phyloP scores from a whole-genome alignment of 2,113 vertebrate genomes.

The Sciurus niger region DNA sequence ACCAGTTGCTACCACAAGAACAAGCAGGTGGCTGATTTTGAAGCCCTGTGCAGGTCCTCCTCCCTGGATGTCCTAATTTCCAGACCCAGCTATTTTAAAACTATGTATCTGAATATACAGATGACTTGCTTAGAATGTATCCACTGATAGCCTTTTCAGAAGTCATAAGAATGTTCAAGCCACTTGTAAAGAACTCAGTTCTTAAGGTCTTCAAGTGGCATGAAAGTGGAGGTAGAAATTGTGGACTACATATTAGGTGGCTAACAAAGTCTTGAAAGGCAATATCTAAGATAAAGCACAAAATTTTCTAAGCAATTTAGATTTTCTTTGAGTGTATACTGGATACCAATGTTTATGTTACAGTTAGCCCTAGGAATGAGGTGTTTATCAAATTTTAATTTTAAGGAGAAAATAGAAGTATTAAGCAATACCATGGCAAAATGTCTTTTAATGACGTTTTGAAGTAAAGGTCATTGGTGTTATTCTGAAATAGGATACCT shows the following conservation, averaged over 20 bases:
- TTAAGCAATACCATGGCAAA: neutral
- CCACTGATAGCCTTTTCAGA: neutral
- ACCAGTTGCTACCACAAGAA: slow-evolving; percentile 40
- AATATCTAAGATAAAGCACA: slow-evolving; percentile 58
- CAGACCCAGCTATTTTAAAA: neutral
- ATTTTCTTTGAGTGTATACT: slow-evolving; percentile 20
- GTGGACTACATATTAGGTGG: neutral
- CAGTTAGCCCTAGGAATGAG: neutral
- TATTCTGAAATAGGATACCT: slow-evolving; percentile 6
- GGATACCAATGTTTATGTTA: neutral
- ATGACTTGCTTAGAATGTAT: slow-evolving; percentile 40
- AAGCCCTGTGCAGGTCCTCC: neutral
- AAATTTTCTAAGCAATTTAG: slow-evolving; percentile 18
- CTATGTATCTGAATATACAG: neutral
- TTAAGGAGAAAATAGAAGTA: slow-evolving; percentile 57
- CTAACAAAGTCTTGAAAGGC: slow-evolving; percentile 5
- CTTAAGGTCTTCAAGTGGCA: neutral
- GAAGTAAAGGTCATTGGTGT: neutral
- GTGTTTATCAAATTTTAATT: slow-evolving; percentile 41
- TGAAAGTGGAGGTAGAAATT: neutral
- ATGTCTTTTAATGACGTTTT: slow-evolving; percentile 19
- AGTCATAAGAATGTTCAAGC: neutral
- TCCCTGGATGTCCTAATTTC: neutral
- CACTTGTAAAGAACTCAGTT: neutral
- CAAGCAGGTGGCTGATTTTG: neutral